A percentile compares a stretch with the other conserved stretches of the same genome.
phyloP scores from a whole-genome alignment of 2,888 invertebrate species.

The Coenonympha glycerion region DNA sequence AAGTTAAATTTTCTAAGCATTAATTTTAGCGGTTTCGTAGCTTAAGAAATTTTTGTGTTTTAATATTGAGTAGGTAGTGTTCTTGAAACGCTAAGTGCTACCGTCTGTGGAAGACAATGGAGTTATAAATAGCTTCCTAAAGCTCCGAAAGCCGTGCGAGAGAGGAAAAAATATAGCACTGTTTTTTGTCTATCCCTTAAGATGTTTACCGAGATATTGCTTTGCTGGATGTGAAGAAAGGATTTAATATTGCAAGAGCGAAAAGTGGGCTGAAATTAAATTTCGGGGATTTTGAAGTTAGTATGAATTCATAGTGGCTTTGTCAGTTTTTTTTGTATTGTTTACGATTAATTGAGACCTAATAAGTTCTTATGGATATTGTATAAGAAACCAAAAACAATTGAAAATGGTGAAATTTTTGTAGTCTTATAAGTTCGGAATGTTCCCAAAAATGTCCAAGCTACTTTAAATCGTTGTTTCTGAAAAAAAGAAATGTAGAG shows the following conservation, averaged over 20 bases:
- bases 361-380: too few species aligned
- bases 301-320: too few species aligned
- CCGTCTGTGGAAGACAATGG: constrained; percentile 21
- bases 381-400: too few species aligned
- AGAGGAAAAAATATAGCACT: constrained; percentile 16
- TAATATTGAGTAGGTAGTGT: constrained; percentile 17
- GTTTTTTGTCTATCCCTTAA: constrained; percentile 12
- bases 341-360: too few species aligned
- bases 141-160: constrained; percentile 8
- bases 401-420: too few species aligned
- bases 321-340: too few species aligned
- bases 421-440: too few species aligned
- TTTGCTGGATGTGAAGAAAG: constrained; percentile 2
- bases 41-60: constrained; percentile 16
- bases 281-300: too few species aligned
- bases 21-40: too few species aligned
- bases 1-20: too few species aligned
- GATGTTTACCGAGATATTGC: constrained; percentile 12
- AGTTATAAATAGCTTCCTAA: constrained; percentile 23
- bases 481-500: background rate
- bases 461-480: constrained; percentile 10
- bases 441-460: background rate
- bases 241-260: constrained; percentile 11
- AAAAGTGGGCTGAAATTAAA: background rate
- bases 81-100: constrained; percentile 20